Conservation (phyloP, 2,797 vertebrate genomes). For the Distichodus sexfasciatus region DNA sequence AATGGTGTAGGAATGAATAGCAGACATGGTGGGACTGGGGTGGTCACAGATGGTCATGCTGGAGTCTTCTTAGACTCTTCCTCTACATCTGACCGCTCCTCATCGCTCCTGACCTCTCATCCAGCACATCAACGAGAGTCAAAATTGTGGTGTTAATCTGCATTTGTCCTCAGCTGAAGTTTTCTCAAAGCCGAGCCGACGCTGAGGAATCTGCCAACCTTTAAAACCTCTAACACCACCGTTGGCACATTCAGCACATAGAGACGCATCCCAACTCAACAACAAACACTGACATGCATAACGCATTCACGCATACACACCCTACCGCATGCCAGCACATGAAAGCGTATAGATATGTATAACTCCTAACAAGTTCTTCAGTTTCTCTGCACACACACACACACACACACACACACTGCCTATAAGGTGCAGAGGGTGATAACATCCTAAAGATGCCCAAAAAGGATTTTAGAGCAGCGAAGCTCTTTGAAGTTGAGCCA, state of each 20-base stretch:
- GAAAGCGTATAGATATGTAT: background rate
- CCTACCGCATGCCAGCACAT: background rate
- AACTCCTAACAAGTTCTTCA: background rate
- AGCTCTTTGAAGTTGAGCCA: slow-evolving; percentile 71
- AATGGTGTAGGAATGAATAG: too few species aligned
- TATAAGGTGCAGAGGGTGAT: slow-evolving; percentile 54
- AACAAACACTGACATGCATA: slow-evolving; percentile 26
- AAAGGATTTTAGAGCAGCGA: slow-evolving; percentile 62
- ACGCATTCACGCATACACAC: slow-evolving; percentile 2
- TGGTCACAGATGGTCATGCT: too few species aligned
- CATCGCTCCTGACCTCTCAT: background rate
- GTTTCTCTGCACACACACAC: background rate
- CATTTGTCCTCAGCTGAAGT: background rate
- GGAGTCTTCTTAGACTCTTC: background rate
- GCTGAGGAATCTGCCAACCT: background rate
- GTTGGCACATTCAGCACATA: background rate
- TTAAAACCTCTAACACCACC: background rate
- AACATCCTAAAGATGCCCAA: slow-evolving; percentile 63
- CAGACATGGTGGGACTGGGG: too few species aligned
- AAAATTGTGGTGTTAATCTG: background rate
- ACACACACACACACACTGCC: slow-evolving; percentile 22
- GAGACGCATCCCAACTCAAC: slow-evolving; percentile 4
- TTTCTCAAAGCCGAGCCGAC: background rate
- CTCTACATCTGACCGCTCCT: background rate
- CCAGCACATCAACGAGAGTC: background rate